Base-by-base conservation (phyloP, 2,113 vertebrate species). In the Nematolebias whitei region DNA sequence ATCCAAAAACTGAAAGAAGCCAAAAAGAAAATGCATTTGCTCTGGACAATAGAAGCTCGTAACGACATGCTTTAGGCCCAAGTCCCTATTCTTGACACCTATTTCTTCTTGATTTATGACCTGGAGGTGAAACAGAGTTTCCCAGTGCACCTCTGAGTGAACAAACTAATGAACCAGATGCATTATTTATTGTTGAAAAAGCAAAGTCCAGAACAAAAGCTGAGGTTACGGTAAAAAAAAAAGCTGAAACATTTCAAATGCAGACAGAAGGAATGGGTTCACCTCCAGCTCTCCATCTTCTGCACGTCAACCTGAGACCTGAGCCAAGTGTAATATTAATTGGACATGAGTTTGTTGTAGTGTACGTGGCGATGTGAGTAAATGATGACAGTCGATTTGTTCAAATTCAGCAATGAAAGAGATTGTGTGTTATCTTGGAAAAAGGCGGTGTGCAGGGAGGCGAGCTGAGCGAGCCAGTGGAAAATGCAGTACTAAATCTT, bases 151-250 rank as follows among this genome's bases (percentile, higher is more conserved):
- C 79, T 82, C 51, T 4, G 54, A 82, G 60, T 73, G 84, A 83
- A 74, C 79, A 83, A 85, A 80, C 85, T 87, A 85, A 87, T 88
- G 87, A 87, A 84, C 72, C 82, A 83, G 73, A 85, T 90, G 84
- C 79, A 88, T 90, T 90, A 90, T 91, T 90, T 87, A 88, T 89
- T 88, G 82, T 73, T 85, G 78, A 71, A 84, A 83, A 68, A 53
- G 62, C 68, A 52, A 76, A 65, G 71, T 62, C 50, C 54, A 45
- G 74, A 79, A 85, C 76, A 75, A 82, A 87, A 74, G 78, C 77
- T 49, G 51, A 63, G 61, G 71, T 63, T 55, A 10, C 23, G 43
- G 32, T 51, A 32, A 50, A 57, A 79, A 74, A 62, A 51, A n/a
- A n/a, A n/a, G 56, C 65, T 4, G 62, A 69, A 80, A 78, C 52